Percentiles rank a stretch among this genome's conserved stretches.
phyloP scores from a whole-genome alignment of 2,888 invertebrate species.

The Cotesia congregata region DNA sequence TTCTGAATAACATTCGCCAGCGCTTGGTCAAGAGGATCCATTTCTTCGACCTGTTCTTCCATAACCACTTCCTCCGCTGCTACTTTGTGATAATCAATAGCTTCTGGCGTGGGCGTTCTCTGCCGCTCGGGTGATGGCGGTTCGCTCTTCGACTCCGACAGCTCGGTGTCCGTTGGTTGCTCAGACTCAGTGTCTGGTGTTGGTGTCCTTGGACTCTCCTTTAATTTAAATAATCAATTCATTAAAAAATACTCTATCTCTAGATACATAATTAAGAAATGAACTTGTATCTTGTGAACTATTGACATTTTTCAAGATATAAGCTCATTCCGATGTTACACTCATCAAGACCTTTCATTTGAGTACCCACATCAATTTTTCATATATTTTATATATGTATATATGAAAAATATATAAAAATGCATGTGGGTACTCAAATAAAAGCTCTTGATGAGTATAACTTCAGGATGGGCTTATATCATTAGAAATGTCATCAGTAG shows the following conservation, averaged over 20 bases:
- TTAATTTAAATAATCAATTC: slow-evolving; percentile 3
- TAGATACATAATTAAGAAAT: no score
- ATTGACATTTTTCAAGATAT: no score
- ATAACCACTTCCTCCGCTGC: slow-evolving; percentile 7
- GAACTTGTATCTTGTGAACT: no score
- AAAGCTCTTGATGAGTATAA: no score
- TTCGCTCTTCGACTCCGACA: slow-evolving; percentile 60
- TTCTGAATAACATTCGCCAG: slow-evolving; percentile 65
- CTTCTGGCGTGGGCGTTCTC: slow-evolving; percentile 60
- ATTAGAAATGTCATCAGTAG: no score
- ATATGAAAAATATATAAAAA: no score
- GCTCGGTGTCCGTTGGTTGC: slow-evolving; percentile 64
- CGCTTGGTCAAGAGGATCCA: slow-evolving; percentile 63
- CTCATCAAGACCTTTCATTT: no score
- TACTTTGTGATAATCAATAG: slow-evolving; percentile 47
- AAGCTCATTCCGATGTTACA: no score
- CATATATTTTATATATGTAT: no score
- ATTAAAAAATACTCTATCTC: not conserved
- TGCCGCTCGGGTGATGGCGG: slow-evolving; percentile 51
- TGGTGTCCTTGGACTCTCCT: slow-evolving; percentile 62
- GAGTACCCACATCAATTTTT: no score
- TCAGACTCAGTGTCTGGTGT: slow-evolving; percentile 66
- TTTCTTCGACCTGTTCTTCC: slow-evolving; percentile 41
- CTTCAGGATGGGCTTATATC: no score
- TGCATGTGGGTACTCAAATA: no score